Evolutionary conservation across 2,888 invertebrate species (phyloP).

Genomic region (Dermolepida albohirtum): DNA sequence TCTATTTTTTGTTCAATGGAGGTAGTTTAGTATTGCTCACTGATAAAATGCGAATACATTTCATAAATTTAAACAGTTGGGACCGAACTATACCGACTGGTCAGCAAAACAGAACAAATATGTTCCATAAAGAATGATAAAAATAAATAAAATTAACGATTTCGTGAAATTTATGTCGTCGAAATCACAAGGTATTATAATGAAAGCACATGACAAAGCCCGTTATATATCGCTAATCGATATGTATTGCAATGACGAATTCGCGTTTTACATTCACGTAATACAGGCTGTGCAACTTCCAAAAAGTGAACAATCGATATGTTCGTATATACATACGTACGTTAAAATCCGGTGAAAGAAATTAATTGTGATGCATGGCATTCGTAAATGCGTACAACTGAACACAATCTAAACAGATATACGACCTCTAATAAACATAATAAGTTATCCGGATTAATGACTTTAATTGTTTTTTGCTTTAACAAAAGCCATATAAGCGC

Average conservation of each 20-base stretch:
- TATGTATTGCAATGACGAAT: conserved; percentile 34
- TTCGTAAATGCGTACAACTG: not conserved
- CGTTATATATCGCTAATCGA: conserved; percentile 36
- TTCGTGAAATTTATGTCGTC: conserved; percentile 21
- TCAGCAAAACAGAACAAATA: conserved; percentile 5
- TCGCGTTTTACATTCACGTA: conserved; percentile 13
- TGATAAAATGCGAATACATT: no score
- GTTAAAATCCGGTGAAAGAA: conserved; percentile 1
- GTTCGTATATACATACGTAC: no score
- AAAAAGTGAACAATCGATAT: conserved; percentile 1
- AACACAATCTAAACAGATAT: no score
- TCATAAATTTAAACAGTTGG: no score
- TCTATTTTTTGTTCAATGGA: no score
- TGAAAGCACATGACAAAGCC: conserved; percentile 24
- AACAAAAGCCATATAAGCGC: no score
- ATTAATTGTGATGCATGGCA: conserved; percentile 19
- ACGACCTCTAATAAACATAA: no score
- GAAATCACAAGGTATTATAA: conserved; percentile 19
- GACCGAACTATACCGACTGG: no score
- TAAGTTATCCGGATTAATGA: no score
- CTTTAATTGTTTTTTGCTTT: no score
- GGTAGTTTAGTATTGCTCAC: no score
- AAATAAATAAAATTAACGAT: conserved; percentile 32
- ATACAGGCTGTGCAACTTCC: conserved; percentile 1
- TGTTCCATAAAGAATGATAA: conserved; percentile 31